These are phyloP conservation scores for Dipodomys spectabilis DNA, from an alignment of 2,113 vertebrate species.

Conservation along the genomic window DNA sequence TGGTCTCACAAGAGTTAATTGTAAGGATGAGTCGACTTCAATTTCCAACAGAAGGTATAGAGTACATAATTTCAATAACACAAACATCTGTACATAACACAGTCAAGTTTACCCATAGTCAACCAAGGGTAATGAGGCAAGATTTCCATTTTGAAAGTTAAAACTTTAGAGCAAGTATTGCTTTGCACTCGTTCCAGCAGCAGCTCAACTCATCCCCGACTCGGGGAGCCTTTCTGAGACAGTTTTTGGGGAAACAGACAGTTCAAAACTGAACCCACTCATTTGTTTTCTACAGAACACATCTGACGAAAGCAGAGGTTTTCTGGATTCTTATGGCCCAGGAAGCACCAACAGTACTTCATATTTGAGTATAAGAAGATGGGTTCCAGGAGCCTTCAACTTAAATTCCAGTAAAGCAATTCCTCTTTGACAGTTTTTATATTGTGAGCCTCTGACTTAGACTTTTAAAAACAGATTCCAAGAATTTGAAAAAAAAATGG, in stretches of 20 bases:
- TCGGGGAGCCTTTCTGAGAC: neutral
- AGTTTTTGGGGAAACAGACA: neutral
- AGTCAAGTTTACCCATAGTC: constrained; percentile 39
- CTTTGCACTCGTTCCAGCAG: neutral
- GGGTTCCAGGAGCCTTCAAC: neutral
- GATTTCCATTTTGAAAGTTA: constrained; percentile 33
- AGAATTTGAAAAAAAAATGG: neutral
- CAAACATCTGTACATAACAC: constrained; percentile 29
- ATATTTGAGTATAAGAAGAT: neutral
- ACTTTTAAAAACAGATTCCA: neutral
- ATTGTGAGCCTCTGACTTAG: neutral
- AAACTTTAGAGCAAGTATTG: neutral
- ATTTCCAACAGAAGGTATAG: no score
- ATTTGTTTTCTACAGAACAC: neutral
- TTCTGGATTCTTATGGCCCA: neutral
- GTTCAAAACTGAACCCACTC: neutral
- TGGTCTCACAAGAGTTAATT: constrained; percentile 26
- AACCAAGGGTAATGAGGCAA: constrained; percentile 55
- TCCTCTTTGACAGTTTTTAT: neutral
- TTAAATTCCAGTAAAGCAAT: neutral
- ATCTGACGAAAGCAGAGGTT: neutral
- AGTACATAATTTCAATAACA: constrained; percentile 58
- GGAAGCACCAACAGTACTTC: neutral
- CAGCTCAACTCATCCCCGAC: neutral
- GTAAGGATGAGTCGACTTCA: constrained; percentile 35